Evolutionary conservation across 2,113 vertebrate species (phyloP).

Genomic region (Odontophorus gujanensis): DNA sequence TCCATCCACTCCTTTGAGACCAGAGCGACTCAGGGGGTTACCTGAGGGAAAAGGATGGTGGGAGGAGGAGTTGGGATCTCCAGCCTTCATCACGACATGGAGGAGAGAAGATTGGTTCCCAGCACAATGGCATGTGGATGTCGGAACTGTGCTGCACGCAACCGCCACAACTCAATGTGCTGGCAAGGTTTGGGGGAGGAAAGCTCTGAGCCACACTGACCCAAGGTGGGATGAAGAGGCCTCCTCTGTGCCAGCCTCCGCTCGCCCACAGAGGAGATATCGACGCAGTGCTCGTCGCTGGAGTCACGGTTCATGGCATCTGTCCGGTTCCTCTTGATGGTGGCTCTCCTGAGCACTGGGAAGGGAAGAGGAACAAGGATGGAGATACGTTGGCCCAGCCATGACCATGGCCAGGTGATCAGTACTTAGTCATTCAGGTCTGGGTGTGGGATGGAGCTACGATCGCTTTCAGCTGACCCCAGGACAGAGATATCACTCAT

Average conservation of each 20-base stretch:
- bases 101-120: background rate
- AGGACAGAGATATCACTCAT: background rate
- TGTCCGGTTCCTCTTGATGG: conserved; percentile 93
- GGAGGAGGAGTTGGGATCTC: background rate
- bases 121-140: background rate
- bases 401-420: background rate
- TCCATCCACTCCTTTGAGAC: conserved; percentile 91
- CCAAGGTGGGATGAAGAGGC: conserved; percentile 43
- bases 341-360: conserved; percentile 94
- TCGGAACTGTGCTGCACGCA: background rate
- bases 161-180: background rate
- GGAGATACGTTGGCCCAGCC: background rate
- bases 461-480: background rate
- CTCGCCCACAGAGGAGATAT: conserved; percentile 93
- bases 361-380: background rate
- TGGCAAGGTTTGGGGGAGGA: background rate
- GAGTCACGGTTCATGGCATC: conserved; percentile 86
- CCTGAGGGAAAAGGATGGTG: conserved; percentile 73
- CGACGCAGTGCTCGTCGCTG: conserved; percentile 90
- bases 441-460: rapidly evolving
- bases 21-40: conserved; percentile 87
- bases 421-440: background rate
- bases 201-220: background rate
- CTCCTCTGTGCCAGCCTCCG: conserved; percentile 53
- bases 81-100: background rate